Conservation (phyloP, 2,797 vertebrate species). For the Neosilurus mollespiculum region DNA sequence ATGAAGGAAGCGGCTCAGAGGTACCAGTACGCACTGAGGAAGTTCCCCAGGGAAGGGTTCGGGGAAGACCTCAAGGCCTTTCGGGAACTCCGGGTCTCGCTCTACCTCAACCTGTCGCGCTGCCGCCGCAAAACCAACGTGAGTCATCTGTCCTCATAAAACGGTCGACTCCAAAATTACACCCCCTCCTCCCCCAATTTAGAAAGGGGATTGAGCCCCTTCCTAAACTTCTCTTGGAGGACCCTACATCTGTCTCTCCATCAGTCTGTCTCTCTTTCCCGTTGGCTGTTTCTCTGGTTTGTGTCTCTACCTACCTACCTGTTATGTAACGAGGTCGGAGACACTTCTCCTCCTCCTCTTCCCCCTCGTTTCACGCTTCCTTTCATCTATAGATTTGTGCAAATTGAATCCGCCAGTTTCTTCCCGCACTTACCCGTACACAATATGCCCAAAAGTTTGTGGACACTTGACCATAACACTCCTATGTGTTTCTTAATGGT, state of each 20-base stretch:
- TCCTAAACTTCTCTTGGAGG: not conserved
- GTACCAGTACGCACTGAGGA: conserved; percentile 82
- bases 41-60: conserved; percentile 83
- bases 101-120: conserved; percentile 82
- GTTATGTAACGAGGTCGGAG: not conserved
- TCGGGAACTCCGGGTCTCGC: conserved; percentile 80
- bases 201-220: too few relatives aligned
- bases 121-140: conserved; percentile 84
- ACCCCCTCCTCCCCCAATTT: not conserved
- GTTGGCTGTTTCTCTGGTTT: not conserved
- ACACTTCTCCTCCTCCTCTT: not conserved
- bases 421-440: too few relatives aligned
- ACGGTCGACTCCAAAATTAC: not conserved
- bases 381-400: too few relatives aligned
- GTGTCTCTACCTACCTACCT: not conserved
- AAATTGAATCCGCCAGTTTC: too few relatives aligned
- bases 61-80: conserved; percentile 84
- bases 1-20: conserved; percentile 83
- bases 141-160: conserved; percentile 53
- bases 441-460: too few relatives aligned
- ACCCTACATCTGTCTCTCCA: not conserved
- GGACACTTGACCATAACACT: too few relatives aligned
- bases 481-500: too few relatives aligned
- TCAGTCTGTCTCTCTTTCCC: too few relatives aligned
- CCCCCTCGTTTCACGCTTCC: too few relatives aligned